phyloP scores from a whole-genome alignment of 2,113 vertebrate genomes.

The Cyprinodon brontotheroides region DNA sequence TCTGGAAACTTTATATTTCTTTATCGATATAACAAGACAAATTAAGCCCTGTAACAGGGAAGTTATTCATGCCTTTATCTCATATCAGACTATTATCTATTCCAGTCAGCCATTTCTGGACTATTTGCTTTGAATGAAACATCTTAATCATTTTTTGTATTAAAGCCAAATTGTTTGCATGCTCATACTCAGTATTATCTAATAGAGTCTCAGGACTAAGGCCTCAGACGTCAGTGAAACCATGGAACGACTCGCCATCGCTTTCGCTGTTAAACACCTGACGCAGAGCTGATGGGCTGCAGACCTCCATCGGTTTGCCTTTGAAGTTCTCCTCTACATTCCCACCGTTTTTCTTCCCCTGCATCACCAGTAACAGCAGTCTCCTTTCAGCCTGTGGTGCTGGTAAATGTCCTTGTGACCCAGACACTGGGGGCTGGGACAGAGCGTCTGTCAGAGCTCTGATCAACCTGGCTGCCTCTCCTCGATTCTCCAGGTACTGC shows the following conservation, averaged over 20 bases:
- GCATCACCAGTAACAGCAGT: constrained; percentile 11
- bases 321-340: background rate
- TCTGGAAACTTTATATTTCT: too few species aligned
- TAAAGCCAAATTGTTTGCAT: too few species aligned
- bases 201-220: background rate
- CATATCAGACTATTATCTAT: too few species aligned
- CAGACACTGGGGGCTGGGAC: constrained; percentile 42
- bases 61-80: too few species aligned
- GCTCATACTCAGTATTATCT: background rate
- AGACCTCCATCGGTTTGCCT: background rate
- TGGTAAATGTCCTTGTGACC: background rate
- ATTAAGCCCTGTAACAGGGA: too few species aligned
- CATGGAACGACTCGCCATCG: constrained; percentile 81
- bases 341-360: background rate
- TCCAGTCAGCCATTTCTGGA: background rate
- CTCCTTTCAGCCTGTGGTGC: too few species aligned
- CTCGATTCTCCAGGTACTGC: constrained; percentile 69
- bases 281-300: background rate
- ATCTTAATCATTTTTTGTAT: too few species aligned
- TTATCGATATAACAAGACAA: too few species aligned
- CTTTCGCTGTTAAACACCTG: constrained; percentile 84
- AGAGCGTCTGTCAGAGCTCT: constrained; percentile 79
- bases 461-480: constrained; percentile 80
- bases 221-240: constrained; percentile 76
- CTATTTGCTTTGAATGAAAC: too few species aligned